Base-by-base conservation (phyloP, 2,113 vertebrate genomes). In the Genyomyrus donnyi region DNA sequence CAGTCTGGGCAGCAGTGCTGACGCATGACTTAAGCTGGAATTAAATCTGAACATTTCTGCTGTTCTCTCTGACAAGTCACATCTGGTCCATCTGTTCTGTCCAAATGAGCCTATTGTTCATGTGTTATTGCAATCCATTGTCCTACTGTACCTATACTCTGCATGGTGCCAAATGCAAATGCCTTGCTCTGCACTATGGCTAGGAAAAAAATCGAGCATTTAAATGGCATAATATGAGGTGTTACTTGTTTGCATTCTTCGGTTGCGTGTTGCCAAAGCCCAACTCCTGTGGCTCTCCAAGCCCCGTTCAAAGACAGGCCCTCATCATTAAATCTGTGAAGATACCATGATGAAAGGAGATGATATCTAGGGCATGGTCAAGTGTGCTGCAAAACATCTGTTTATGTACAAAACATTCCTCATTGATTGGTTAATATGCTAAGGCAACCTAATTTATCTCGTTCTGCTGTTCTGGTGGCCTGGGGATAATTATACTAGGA, bases 371-470 rank as follows among this genome's bases (percentile, higher is more conserved):
- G 42, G 83, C 45, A 85, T 42, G 42, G 21, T 2, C 10, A 46
- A 49, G 39, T 88, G 31, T 35, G 56, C 56, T 66, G 87, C 56
- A 88, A 88, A 56, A 52, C 35, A 46, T 88, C 87, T 66, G 87
- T n/a, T 70, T 24, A 2, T 50, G 88, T n/a, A 88, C 42, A 74
- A 88, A 88, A 8, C 42, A 58, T 19, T 74, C 66, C 4, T 45
- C 42, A 88, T 88, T 77, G 88, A 88, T 88, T 88, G 62, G 88
- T 48, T 48, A 70, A 88, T n/a, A 45, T 50, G 21, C 35, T 70
- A 74, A 77, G 88, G 62, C 62, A 50, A 74, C 46, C 88, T 88
- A 58, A 50, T 74, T 77, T 74, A 88, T 74, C 58, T 46, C n/a
- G n/a, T 85, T 48, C 66, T 48, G 42, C 45, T 42, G 10, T 74